A percentile compares a stretch with the other conserved stretches of the same genome.
These are phyloP conservation scores for Drosophila paulistorum DNA, from an alignment of 1,140 invertebrate genomes.

Conservation along the genomic window DNA sequence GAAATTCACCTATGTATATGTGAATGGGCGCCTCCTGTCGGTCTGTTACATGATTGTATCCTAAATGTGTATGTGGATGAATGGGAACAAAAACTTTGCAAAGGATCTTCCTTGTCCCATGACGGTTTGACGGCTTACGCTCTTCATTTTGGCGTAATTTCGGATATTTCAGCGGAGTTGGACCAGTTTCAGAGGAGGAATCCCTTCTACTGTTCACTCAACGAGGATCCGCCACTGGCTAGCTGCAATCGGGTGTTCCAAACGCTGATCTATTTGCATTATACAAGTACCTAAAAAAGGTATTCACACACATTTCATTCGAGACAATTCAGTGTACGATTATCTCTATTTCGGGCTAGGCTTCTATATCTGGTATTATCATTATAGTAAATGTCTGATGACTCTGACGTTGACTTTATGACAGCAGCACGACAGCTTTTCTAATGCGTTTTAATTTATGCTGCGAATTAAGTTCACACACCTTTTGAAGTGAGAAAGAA, in stretches of 20 bases:
- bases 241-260: not conserved
- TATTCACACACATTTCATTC: not conserved
- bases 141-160: no score
- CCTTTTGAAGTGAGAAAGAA: not conserved
- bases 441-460: constrained; percentile 45
- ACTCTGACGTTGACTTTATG: not conserved
- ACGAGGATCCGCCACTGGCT: no score
- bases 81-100: no score
- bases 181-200: no score
- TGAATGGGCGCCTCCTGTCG: no score
- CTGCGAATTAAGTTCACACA: constrained; percentile 1
- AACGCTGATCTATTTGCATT: not conserved
- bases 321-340: not conserved
- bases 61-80: no score
- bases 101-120: no score
- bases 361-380: constrained; percentile 24
- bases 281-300: not conserved
- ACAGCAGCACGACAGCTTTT: not conserved
- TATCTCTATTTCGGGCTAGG: constrained; percentile 16
- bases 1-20: no score
- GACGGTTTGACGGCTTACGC: no score
- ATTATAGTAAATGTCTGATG: not conserved
- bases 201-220: no score
- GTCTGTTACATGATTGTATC: no score
- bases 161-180: no score